These are phyloP conservation scores for Atta cephalotes DNA, from an alignment of 1,140 invertebrate species.

Conservation along the genomic window DNA sequence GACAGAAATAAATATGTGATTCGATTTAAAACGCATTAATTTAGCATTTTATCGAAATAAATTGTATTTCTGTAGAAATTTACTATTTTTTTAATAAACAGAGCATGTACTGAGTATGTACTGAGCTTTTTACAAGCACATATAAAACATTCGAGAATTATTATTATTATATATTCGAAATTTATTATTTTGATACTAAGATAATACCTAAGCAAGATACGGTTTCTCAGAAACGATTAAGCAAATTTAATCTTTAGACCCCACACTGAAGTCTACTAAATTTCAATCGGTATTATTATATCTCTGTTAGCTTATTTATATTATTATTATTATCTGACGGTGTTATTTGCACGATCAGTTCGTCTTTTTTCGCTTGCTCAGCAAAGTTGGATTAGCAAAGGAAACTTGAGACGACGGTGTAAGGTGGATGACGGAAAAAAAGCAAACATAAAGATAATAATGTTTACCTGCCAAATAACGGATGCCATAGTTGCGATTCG, in stretches of 20 bases:
- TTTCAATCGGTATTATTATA: not conserved
- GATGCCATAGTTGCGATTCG: constrained; percentile 89
- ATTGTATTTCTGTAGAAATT: not conserved
- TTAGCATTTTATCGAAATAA: not conserved
- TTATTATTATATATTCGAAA: too few relatives aligned
- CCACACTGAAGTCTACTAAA: not conserved
- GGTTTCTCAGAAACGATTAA: not conserved
- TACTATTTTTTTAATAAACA: not conserved
- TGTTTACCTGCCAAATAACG: constrained; percentile 89
- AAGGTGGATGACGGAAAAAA: not conserved
- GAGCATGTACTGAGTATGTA: not conserved
- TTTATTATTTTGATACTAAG: not conserved
- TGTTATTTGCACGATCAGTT: not conserved
- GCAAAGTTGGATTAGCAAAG: not conserved
- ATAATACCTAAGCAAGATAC: not conserved
- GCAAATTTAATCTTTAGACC: not conserved
- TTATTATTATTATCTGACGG: not conserved
- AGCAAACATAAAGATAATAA: not conserved
- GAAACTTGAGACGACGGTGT: not conserved
- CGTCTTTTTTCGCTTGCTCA: not conserved
- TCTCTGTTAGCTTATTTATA: not conserved
- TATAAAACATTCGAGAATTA: constrained; percentile 16
- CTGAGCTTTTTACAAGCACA: not conserved
- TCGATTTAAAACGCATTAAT: constrained; percentile 9
- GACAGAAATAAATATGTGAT: not conserved